phyloP scores from a whole-genome alignment of 2,113 vertebrate genomes.

The Archilochus colubris region DNA sequence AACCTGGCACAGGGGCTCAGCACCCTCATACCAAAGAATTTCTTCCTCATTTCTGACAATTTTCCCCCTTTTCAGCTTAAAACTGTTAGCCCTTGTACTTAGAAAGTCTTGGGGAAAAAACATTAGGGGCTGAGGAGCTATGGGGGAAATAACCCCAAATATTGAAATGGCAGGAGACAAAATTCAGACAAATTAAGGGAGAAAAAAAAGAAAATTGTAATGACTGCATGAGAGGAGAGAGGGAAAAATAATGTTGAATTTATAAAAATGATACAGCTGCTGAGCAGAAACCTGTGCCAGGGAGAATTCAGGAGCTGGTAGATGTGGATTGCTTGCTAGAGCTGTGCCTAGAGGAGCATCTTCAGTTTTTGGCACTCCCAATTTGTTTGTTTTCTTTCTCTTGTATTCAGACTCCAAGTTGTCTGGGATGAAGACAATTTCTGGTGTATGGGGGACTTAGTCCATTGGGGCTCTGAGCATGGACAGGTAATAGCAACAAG shows the following conservation, averaged over 20 bases:
- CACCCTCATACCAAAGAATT: too few relatives aligned
- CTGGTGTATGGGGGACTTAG: background rate
- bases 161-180: background rate
- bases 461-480: fast-evolving
- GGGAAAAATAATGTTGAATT: too few relatives aligned
- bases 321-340: fast-evolving
- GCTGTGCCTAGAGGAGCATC: background rate
- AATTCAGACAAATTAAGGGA: background rate
- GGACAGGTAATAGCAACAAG: too few relatives aligned
- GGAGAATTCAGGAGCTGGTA: background rate
- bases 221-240: background rate
- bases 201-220: background rate
- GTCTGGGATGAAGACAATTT: background rate
- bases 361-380: background rate
- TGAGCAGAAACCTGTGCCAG: background rate
- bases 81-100: background rate
- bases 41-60: too few relatives aligned
- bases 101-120: background rate
- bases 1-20: too few relatives aligned
- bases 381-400: background rate
- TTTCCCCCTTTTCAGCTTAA: too few relatives aligned
- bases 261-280: background rate
- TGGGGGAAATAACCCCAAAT: background rate
- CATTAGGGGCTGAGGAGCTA: too few relatives aligned
- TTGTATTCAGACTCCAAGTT: background rate